phyloP scores from a whole-genome alignment of 2,113 vertebrate species.

The Pelobates fuscus region DNA sequence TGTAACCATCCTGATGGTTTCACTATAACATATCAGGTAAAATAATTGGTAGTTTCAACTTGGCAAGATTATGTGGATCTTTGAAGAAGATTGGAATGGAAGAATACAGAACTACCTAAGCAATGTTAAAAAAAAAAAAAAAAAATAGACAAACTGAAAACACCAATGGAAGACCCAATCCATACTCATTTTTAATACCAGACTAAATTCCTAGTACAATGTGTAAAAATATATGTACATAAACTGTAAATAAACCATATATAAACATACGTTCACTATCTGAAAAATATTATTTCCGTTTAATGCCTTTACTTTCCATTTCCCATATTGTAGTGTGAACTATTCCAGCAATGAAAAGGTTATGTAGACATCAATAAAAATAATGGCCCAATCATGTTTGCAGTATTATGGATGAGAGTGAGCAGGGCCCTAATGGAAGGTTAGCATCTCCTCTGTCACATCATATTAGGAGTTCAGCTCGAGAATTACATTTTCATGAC shows the following conservation, averaged over 20 bases:
- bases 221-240: neutral
- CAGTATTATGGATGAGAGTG: constrained; percentile 49
- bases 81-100: no score
- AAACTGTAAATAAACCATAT: neutral
- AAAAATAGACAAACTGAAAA: neutral
- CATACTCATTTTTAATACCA: no score
- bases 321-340: constrained; percentile 4
- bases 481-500: constrained; percentile 51
- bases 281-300: neutral
- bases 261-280: neutral
- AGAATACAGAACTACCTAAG: no score
- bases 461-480: constrained; percentile 45
- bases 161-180: no score
- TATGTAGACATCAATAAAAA: constrained; percentile 45
- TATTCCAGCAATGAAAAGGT: constrained; percentile 25
- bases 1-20: no score
- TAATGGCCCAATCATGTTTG: constrained; percentile 51
- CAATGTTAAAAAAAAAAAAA: neutral
- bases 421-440: constrained; percentile 50
- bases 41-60: no score
- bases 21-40: no score
- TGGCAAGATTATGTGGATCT: no score
- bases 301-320: neutral
- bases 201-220: no score
- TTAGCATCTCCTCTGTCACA: constrained; percentile 51